These are phyloP conservation scores for Enteromius treurensis DNA, from an alignment of 2,797 vertebrate genomes.

Conservation along the genomic window DNA sequence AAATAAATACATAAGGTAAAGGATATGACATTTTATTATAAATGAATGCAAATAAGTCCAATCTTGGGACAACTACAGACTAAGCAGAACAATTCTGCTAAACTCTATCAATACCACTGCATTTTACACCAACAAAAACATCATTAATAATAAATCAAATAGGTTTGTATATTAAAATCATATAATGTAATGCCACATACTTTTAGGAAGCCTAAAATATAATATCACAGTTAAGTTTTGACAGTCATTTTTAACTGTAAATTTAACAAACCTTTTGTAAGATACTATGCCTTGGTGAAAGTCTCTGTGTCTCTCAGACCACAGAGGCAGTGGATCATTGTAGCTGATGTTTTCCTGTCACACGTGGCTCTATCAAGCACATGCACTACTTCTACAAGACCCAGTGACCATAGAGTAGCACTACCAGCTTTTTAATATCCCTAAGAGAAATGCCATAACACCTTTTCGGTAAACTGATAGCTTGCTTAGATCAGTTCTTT, in stretches of 20 bases:
- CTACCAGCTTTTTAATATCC: neutral
- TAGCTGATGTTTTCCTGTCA: constrained; percentile 69
- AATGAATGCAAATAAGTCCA: neutral
- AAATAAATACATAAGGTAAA: neutral
- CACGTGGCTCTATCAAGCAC: constrained; percentile 72
- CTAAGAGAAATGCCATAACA: neutral
- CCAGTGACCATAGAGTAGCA: constrained; percentile 24
- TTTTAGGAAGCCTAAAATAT: neutral
- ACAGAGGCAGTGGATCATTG: constrained; percentile 38
- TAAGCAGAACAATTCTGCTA: neutral
- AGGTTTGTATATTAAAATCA: neutral
- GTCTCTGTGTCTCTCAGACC: constrained; percentile 26
- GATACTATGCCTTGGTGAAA: constrained; percentile 1
- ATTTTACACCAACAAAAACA: neutral
- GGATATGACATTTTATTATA: neutral
- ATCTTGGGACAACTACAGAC: neutral
- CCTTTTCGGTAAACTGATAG: neutral
- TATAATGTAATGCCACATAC: neutral
- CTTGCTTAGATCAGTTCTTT: constrained; percentile 3
- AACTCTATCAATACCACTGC: neutral
- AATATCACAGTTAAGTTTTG: neutral
- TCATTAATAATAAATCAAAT: neutral
- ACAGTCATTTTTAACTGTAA: neutral
- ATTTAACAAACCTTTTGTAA: neutral
- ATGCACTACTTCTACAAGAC: constrained; percentile 47